phyloP scores from a whole-genome alignment of 2,888 invertebrate species.

The Drosophila pseudotakahashii region DNA sequence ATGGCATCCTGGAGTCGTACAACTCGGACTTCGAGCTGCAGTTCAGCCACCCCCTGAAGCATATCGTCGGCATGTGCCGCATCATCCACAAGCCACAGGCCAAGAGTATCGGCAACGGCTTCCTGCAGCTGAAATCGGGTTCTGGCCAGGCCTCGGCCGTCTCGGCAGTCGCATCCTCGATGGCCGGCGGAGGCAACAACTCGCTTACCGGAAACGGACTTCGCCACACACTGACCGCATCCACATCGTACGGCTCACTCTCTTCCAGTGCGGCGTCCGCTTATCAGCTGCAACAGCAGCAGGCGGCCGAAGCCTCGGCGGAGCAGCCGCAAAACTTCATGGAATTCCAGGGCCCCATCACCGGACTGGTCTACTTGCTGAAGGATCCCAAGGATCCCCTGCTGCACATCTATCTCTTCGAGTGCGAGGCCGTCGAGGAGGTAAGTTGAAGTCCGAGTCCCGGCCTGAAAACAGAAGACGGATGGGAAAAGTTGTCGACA shows the following conservation, averaged over 20 bases:
- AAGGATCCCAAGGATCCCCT: slow-evolving; percentile 90
- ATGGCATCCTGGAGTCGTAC: slow-evolving; percentile 88
- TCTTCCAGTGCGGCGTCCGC: slow-evolving; percentile 78
- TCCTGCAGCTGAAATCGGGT: slow-evolving; percentile 80
- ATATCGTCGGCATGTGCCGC: slow-evolving; percentile 86
- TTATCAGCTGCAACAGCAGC: slow-evolving; percentile 68
- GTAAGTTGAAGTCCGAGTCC: slow-evolving; percentile 85
- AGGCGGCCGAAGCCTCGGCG: slow-evolving; percentile 46
- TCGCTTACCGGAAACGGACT: slow-evolving; percentile 60
- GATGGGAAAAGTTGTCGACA: slow-evolving; percentile 47
- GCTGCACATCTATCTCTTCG: slow-evolving; percentile 90
- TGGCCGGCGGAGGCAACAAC: slow-evolving; percentile 30
- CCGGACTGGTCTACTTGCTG: slow-evolving; percentile 90
- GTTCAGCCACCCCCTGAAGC: slow-evolving; percentile 87
- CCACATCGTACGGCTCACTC: slow-evolving; percentile 81
- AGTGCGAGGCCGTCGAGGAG: slow-evolving; percentile 88
- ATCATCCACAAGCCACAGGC: slow-evolving; percentile 82
- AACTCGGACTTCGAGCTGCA: slow-evolving; percentile 89
- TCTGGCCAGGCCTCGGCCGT: slow-evolving; percentile 18
- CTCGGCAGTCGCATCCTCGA: slow-evolving; percentile 24
- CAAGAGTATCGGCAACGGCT: slow-evolving; percentile 81
- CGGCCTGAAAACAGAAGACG: slow-evolving; percentile 36
- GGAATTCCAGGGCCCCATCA: slow-evolving; percentile 86
- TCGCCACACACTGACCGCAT: slow-evolving; percentile 77
- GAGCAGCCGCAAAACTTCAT: slow-evolving; percentile 81